Evolutionary conservation across 2,888 invertebrate genomes (phyloP).

Genomic region (Erpobdella octoculata): DNA sequence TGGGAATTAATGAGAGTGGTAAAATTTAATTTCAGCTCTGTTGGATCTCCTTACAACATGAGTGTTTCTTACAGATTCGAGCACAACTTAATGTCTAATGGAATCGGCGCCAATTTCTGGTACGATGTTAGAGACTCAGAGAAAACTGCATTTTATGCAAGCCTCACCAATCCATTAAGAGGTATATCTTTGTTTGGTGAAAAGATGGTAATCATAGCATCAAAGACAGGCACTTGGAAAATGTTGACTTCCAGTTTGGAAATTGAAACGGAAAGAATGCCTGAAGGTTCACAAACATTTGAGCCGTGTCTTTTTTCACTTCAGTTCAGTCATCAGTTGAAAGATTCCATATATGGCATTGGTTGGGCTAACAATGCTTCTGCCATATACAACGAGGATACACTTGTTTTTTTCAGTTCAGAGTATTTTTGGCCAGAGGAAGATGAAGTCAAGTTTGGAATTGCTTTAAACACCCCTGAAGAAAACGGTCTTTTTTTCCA

Average conservation of each 20-base stretch:
- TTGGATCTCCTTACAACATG: slow-evolving; percentile 30
- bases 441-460: background rate
- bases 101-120: slow-evolving; percentile 18
- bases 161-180: slow-evolving; percentile 28
- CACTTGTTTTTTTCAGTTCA: background rate
- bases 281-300: too few relatives aligned
- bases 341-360: background rate
- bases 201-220: too few relatives aligned
- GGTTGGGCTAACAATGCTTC: background rate
- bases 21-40: slow-evolving; percentile 9
- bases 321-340: background rate
- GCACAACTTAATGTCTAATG: slow-evolving; percentile 27
- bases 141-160: slow-evolving; percentile 18
- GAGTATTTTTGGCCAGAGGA: background rate
- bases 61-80: slow-evolving; percentile 20
- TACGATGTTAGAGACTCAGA: slow-evolving; percentile 30
- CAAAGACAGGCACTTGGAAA: too few relatives aligned
- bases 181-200: too few relatives aligned
- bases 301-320: too few relatives aligned
- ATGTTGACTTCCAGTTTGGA: too few relatives aligned
- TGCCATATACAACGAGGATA: background rate
- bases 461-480: background rate
- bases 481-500: background rate
- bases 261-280: too few relatives aligned
- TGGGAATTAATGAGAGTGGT: slow-evolving; percentile 26